A percentile compares a stretch with the other conserved stretches of the same genome.
Conservation (phyloP, 2,888 invertebrate genomes). For the Agrilus biguttatus region DNA sequence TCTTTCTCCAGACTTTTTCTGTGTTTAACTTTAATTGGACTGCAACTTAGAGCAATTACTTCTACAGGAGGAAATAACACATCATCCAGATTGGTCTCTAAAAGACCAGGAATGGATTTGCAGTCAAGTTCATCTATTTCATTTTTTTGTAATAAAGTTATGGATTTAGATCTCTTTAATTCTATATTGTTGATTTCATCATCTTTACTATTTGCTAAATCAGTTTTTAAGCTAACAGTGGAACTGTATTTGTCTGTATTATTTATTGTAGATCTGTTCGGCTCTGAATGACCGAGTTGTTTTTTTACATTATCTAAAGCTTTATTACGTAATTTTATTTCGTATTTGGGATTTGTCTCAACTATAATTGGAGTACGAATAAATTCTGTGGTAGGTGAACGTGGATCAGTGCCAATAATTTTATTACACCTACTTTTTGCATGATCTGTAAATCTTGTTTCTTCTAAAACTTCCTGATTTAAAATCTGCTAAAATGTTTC, state of each 20-base stretch:
- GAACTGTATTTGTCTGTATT: slow-evolving; percentile 17
- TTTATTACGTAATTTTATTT: slow-evolving; percentile 19
- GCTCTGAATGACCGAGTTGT: slow-evolving; percentile 3
- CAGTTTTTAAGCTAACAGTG: too few relatives aligned
- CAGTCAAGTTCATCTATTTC: slow-evolving; percentile 22
- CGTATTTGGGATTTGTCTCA: slow-evolving; percentile 8
- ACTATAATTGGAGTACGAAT: slow-evolving; percentile 41
- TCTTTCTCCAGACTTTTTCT: slow-evolving; percentile 7
- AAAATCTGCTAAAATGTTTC: too few relatives aligned
- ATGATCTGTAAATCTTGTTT: too few relatives aligned
- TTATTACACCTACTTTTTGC: too few relatives aligned
- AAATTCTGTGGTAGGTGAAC: slow-evolving; percentile 44
- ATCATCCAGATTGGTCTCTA: slow-evolving; percentile 49
- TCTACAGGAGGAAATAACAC: slow-evolving; percentile 11
- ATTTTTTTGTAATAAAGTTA: too few relatives aligned
- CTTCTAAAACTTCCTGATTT: too few relatives aligned
- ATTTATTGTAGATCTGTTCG: background rate
- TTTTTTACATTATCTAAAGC: slow-evolving; percentile 20
- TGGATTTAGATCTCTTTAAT: too few relatives aligned
- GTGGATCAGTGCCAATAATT: slow-evolving; percentile 28
- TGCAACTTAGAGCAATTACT: slow-evolving; percentile 26
- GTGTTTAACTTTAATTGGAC: slow-evolving; percentile 23
- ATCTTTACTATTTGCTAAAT: too few relatives aligned
- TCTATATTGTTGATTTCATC: too few relatives aligned
- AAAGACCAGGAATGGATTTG: slow-evolving; percentile 27